Evolutionary conservation across 2,888 invertebrate genomes (phyloP).

Genomic region (Diarsia rubi): DNA sequence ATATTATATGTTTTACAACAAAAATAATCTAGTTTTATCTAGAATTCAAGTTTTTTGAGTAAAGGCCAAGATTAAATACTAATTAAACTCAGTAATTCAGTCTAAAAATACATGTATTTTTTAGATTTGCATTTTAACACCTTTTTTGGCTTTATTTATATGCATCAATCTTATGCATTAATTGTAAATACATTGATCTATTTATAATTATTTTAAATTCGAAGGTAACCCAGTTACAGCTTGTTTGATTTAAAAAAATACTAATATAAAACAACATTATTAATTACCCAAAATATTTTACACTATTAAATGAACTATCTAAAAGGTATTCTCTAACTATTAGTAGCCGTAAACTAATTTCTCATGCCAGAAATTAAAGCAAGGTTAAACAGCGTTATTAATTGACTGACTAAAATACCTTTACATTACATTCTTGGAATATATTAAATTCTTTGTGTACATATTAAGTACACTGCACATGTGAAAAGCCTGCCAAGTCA

Average conservation of each 20-base stretch:
- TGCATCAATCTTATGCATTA: neutral
- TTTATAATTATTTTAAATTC: slow-evolving; percentile 2
- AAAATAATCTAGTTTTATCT: neutral
- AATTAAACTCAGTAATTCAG: neutral
- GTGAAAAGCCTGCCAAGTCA: slow-evolving; percentile 8
- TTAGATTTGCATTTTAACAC: neutral
- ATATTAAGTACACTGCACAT: slow-evolving; percentile 42
- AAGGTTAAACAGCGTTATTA: slow-evolving; percentile 44
- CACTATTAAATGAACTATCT: slow-evolving; percentile 1
- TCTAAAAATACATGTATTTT: neutral
- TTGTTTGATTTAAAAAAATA: neutral
- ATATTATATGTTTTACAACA: neutral
- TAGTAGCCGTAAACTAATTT: slow-evolving; percentile 27
- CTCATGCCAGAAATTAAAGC: slow-evolving; percentile 44
- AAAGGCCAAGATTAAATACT: neutral
- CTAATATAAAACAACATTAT: neutral
- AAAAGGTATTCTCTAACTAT: neutral
- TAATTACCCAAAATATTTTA: neutral
- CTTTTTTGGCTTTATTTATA: neutral
- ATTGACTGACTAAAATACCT: slow-evolving; percentile 53
- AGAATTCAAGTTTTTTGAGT: neutral
- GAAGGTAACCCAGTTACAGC: neutral
- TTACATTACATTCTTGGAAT: slow-evolving; percentile 46
- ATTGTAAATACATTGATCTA: neutral
- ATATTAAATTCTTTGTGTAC: slow-evolving; percentile 43